These are phyloP conservation scores for Polia nebulosa DNA, from an alignment of 2,888 invertebrate genomes.

Conservation along the genomic window DNA sequence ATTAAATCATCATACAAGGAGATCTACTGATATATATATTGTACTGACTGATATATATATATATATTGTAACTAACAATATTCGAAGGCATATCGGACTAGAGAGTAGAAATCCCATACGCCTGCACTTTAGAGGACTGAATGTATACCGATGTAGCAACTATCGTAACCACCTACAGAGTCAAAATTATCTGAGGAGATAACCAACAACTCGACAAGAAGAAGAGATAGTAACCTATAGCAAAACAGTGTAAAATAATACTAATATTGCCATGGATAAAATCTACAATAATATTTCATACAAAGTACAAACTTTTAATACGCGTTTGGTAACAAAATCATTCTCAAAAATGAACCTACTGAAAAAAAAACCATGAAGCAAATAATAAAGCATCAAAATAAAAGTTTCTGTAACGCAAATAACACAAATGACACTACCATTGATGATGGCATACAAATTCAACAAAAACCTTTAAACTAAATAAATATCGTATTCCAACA, in stretches of 20 bases:
- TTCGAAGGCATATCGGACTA: too few relatives aligned
- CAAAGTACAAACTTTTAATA: not conserved
- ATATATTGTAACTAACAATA: too few relatives aligned
- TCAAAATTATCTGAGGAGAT: too few relatives aligned
- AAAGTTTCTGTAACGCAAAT: not conserved
- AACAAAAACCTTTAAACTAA: conserved; percentile 20
- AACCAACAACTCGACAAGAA: too few relatives aligned
- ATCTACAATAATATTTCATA: too few relatives aligned
- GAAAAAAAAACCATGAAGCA: not conserved
- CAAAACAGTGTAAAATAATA: not conserved
- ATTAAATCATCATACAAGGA: not conserved
- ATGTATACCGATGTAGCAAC: too few relatives aligned
- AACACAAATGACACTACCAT: not conserved
- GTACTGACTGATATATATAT: too few relatives aligned
- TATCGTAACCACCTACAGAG: too few relatives aligned
- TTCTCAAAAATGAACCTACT: not conserved
- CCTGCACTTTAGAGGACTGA: too few relatives aligned
- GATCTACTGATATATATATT: not conserved
- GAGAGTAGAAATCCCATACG: too few relatives aligned
- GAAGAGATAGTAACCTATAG: too few relatives aligned
- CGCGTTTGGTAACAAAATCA: not conserved
- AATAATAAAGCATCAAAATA: not conserved
- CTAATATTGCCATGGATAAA: not conserved
- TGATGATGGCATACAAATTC: conserved; percentile 9
- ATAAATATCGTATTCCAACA: conserved; percentile 34